A percentile compares a stretch with the other conserved stretches of the same genome.
Conservation (phyloP, 2,113 vertebrate species). For the Tenrec ecaudatus region DNA sequence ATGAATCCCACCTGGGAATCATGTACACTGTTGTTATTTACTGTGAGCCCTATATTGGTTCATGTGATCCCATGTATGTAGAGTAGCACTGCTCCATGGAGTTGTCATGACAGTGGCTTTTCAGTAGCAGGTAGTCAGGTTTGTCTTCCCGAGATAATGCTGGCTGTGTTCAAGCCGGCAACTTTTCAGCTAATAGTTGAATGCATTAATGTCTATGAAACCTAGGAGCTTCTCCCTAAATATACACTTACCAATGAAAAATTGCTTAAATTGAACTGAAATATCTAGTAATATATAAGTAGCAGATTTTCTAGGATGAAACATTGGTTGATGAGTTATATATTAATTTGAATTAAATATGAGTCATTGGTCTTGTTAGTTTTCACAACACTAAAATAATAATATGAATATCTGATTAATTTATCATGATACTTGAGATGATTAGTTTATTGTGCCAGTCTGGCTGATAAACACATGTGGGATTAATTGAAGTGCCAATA, state of each 20-base stretch:
- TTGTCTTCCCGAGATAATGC: not conserved
- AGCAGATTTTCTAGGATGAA: not conserved
- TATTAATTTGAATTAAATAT: slow-evolving; percentile 1
- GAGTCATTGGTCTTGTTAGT: no score
- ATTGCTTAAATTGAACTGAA: not conserved
- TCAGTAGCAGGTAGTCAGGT: not conserved
- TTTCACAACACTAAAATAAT: not conserved
- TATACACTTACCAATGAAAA: not conserved
- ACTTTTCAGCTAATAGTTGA: not conserved
- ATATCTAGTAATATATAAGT: slow-evolving; percentile 6
- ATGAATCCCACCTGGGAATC: not conserved
- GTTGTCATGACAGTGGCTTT: not conserved
- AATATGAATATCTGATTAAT: not conserved
- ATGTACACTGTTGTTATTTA: not conserved
- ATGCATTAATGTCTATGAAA: not conserved
- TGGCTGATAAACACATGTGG: no score
- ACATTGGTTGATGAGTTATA: slow-evolving; percentile 4
- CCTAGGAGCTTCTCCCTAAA: not conserved
- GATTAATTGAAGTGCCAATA: no score
- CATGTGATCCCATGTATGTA: not conserved
- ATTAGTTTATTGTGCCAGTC: no score
- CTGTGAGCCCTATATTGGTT: not conserved
- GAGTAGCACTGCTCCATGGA: not conserved
- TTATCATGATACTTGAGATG: not conserved
- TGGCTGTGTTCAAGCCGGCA: not conserved